These are phyloP conservation scores for Vandiemenella viatica DNA, from an alignment of 2,888 invertebrate species.

Conservation along the genomic window DNA sequence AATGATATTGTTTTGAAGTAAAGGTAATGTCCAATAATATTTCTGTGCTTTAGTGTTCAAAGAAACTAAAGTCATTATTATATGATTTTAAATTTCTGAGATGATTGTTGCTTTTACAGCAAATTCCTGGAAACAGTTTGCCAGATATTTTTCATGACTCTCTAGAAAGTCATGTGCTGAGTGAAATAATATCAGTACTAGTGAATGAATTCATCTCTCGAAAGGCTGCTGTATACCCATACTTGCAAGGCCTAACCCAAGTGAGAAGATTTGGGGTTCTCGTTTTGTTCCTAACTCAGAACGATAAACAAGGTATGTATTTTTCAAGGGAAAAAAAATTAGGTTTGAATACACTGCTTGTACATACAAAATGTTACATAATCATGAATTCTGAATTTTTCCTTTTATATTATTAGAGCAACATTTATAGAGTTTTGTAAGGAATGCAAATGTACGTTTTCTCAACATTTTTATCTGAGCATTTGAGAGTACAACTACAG, in stretches of 20 bases:
- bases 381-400: no score
- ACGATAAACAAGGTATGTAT: constrained; percentile 42
- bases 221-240: constrained; percentile 31
- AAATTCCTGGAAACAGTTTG: constrained; percentile 40
- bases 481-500: no score
- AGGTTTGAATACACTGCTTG: no score
- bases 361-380: no score
- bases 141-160: constrained; percentile 50
- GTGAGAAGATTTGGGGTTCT: constrained; percentile 50
- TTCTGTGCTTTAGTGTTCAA: no score
- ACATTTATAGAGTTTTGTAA: no score
- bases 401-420: no score
- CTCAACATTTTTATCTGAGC: no score
- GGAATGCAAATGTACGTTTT: no score
- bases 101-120: constrained; percentile 32
- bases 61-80: not conserved
- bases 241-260: constrained; percentile 36
- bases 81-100: constrained; percentile 9
- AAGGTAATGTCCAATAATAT: no score
- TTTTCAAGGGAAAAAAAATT: no score
- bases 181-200: constrained; percentile 39
- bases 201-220: constrained; percentile 31
- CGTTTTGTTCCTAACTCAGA: constrained; percentile 43
- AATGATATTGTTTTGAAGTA: no score
- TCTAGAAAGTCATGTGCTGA: constrained; percentile 45